Percentiles rank a stretch among this genome's conserved stretches.
Conservation (phyloP, 2,797 vertebrate species). For the Falco rusticolus region DNA sequence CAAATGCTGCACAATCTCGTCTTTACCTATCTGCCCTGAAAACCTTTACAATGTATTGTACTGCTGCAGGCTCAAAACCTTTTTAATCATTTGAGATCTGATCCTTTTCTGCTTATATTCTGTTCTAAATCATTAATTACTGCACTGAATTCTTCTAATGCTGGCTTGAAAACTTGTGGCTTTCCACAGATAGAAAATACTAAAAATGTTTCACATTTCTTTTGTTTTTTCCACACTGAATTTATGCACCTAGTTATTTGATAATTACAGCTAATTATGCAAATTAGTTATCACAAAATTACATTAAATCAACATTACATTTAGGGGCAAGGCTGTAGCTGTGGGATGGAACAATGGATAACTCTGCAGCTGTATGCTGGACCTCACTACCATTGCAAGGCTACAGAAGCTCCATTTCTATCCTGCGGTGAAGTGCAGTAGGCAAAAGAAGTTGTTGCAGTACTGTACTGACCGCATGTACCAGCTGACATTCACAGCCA, state of each 20-base stretch:
- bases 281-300: background rate
- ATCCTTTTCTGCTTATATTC: background rate
- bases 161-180: background rate
- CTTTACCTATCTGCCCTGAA: background rate
- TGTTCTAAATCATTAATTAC: background rate
- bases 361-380: background rate
- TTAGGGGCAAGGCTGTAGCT: background rate
- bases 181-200: background rate
- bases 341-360: background rate
- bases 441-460: background rate
- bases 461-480: accelerated
- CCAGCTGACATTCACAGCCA: too few species aligned
- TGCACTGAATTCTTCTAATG: background rate
- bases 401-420: background rate
- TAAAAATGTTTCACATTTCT: background rate
- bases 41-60: background rate
- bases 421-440: background rate
- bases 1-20: background rate
- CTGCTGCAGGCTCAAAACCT: background rate
- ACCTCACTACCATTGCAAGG: background rate
- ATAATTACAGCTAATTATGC: background rate
- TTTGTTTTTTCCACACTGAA: background rate
- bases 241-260: background rate
- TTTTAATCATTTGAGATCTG: background rate
- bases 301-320: background rate